A percentile compares a stretch with the other conserved stretches of the same genome.
These are phyloP conservation scores for Telmatherina bonti DNA, from an alignment of 2,797 vertebrate genomes.

Conservation along the genomic window DNA sequence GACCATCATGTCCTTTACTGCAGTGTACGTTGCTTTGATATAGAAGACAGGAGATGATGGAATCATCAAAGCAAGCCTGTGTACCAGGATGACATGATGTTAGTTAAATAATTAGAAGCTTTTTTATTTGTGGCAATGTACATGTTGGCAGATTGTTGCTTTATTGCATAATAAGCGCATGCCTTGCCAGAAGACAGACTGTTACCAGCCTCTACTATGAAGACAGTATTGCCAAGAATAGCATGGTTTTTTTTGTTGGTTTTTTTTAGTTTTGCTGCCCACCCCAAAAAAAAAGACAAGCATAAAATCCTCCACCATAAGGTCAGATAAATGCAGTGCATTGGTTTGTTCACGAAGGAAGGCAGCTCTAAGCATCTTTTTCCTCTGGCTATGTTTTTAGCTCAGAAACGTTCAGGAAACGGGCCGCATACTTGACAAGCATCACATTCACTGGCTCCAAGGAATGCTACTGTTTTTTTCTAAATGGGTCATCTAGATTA, in stretches of 20 bases:
- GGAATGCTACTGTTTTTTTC: conserved; percentile 69
- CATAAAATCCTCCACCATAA: conserved; percentile 9
- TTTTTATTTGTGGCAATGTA: conserved; percentile 22
- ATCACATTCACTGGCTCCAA: conserved; percentile 66
- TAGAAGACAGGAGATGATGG: conserved; percentile 63
- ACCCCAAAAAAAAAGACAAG: neutral
- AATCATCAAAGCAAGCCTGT: conserved; percentile 47
- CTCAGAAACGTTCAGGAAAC: conserved; percentile 74
- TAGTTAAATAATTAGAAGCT: conserved; percentile 34
- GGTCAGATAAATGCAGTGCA: neutral
- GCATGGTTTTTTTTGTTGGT: neutral
- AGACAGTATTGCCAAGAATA: conserved; percentile 8
- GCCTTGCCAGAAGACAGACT: conserved; percentile 33
- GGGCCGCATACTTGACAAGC: conserved; percentile 74
- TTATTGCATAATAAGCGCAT: conserved; percentile 30
- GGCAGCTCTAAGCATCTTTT: conserved; percentile 40
- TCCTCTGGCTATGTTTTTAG: conserved; percentile 46
- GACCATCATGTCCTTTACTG: conserved; percentile 60
- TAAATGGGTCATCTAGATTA: conserved; percentile 66
- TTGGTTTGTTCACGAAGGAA: conserved; percentile 26
- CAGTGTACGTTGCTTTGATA: conserved; percentile 62
- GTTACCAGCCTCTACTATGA: conserved; percentile 12
- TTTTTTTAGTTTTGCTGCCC: neutral
- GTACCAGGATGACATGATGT: conserved; percentile 20
- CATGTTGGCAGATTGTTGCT: conserved; percentile 13